phyloP scores from a whole-genome alignment of 2,888 invertebrate genomes.

The Leptura quadrifasciata region DNA sequence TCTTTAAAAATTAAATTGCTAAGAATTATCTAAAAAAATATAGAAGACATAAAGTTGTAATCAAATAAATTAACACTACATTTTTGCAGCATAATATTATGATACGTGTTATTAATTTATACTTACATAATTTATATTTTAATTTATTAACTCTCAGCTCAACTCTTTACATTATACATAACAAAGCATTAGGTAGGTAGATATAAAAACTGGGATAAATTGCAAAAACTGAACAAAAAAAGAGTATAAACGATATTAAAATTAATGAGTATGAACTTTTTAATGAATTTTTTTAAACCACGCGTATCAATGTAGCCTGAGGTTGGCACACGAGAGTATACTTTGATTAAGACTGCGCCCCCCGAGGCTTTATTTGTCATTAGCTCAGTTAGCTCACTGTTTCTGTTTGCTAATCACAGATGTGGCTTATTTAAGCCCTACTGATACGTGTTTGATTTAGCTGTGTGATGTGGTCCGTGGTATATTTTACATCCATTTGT shows the following conservation, averaged over 20 bases:
- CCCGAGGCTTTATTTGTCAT: conserved; percentile 72
- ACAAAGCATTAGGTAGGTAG: not conserved
- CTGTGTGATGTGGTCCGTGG: conserved; percentile 61
- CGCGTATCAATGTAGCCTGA: conserved; percentile 67
- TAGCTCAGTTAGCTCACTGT: conserved; percentile 72
- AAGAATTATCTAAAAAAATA: too few relatives aligned
- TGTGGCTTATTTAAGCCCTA: conserved; percentile 67
- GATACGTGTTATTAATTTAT: too few relatives aligned
- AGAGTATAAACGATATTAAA: conserved; percentile 40
- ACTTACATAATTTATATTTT: too few relatives aligned
- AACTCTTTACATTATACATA: not conserved
- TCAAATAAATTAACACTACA: too few relatives aligned
- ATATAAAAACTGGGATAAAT: not conserved
- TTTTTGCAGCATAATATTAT: too few relatives aligned
- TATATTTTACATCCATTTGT: conserved; percentile 49
- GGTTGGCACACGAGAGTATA: conserved; percentile 60
- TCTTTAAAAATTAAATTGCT: too few relatives aligned
- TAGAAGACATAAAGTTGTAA: too few relatives aligned
- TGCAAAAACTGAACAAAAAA: conserved; percentile 25
- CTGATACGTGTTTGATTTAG: conserved; percentile 61
- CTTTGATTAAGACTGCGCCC: conserved; percentile 72
- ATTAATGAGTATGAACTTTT: conserved; percentile 59
- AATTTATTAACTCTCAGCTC: too few relatives aligned
- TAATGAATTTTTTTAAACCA: conserved; percentile 64
- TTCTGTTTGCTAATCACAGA: conserved; percentile 74